Evolutionary conservation across 2,888 invertebrate species (phyloP).

Genomic region (Xanthorhoe spadicearia): DNA sequence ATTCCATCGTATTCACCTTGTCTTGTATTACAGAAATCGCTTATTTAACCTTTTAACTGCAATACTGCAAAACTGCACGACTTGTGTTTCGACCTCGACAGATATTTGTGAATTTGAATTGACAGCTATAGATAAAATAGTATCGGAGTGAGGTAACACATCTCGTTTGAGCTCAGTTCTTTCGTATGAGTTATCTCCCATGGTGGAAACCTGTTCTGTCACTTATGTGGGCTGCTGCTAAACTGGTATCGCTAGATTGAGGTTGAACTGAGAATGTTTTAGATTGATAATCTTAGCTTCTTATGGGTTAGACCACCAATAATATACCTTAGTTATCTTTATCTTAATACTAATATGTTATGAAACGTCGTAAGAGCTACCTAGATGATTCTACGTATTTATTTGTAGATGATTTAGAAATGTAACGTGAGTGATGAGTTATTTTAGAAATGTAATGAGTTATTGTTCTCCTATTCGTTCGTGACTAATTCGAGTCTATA

Average conservation of each 20-base stretch:
- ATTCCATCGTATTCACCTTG: neutral
- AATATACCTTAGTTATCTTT: no score
- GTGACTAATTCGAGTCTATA: neutral
- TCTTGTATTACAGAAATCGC: slow-evolving; percentile 10
- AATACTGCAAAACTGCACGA: slow-evolving; percentile 9
- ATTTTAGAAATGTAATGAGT: no score
- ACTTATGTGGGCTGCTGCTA: slow-evolving; percentile 49
- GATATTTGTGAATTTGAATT: slow-evolving; percentile 27
- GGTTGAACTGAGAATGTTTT: slow-evolving; percentile 32
- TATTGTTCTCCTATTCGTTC: no score
- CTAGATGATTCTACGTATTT: no score
- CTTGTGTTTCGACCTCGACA: slow-evolving; percentile 1
- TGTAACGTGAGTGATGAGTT: no score
- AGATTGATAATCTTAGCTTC: slow-evolving; percentile 23
- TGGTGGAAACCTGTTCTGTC: slow-evolving; percentile 63
- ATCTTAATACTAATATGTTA: no score
- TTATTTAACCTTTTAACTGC: slow-evolving; percentile 8
- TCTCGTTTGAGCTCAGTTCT: slow-evolving; percentile 60
- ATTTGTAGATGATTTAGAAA: no score
- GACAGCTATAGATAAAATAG: slow-evolving; percentile 51
- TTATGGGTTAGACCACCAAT: neutral
- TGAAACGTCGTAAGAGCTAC: no score
- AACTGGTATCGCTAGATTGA: slow-evolving; percentile 38
- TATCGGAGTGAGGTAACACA: slow-evolving; percentile 62
- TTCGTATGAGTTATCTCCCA: slow-evolving; percentile 58